phyloP scores from a whole-genome alignment of 2,797 vertebrate genomes.

The Chaetodon trifasciatus region DNA sequence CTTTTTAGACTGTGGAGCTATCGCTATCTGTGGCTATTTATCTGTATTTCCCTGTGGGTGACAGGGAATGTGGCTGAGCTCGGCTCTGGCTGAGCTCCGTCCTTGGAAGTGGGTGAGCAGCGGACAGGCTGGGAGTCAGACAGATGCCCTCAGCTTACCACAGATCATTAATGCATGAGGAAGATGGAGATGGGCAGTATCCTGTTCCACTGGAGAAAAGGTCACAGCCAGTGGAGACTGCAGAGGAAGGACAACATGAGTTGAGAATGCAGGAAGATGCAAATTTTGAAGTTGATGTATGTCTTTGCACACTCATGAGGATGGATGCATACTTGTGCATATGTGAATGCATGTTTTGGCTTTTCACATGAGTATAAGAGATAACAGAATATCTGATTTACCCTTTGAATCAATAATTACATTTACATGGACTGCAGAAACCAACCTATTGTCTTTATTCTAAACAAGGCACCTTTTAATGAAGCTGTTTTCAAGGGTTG shows the following conservation, averaged over 20 bases:
- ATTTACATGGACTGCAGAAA: constrained; percentile 25
- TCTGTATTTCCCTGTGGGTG: constrained; percentile 77
- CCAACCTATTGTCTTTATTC: constrained; percentile 24
- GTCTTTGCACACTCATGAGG: not conserved
- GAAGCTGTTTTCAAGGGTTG: constrained; percentile 23
- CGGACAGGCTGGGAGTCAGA: constrained; percentile 80
- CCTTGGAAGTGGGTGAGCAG: constrained; percentile 80
- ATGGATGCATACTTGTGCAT: not conserved
- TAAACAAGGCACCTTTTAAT: constrained; percentile 34
- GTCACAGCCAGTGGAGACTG: constrained; percentile 71
- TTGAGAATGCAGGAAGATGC: constrained; percentile 52
- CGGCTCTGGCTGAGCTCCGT: constrained; percentile 66
- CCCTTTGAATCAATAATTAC: constrained; percentile 40
- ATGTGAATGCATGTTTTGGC: not conserved
- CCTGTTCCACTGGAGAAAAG: constrained; percentile 84
- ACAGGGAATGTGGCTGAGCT: constrained; percentile 71
- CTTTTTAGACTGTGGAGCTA: constrained; percentile 64
- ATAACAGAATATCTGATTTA: constrained; percentile 25
- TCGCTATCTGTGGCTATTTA: constrained; percentile 70
- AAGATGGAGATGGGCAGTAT: constrained; percentile 84
- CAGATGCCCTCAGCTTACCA: constrained; percentile 82
- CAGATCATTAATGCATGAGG: constrained; percentile 89
- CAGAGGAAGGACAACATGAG: constrained; percentile 67
- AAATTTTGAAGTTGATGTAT: constrained; percentile 1
- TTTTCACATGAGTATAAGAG: constrained; percentile 3